Base-by-base conservation (phyloP, 2,113 vertebrate genomes). In the Petromus typicus region DNA sequence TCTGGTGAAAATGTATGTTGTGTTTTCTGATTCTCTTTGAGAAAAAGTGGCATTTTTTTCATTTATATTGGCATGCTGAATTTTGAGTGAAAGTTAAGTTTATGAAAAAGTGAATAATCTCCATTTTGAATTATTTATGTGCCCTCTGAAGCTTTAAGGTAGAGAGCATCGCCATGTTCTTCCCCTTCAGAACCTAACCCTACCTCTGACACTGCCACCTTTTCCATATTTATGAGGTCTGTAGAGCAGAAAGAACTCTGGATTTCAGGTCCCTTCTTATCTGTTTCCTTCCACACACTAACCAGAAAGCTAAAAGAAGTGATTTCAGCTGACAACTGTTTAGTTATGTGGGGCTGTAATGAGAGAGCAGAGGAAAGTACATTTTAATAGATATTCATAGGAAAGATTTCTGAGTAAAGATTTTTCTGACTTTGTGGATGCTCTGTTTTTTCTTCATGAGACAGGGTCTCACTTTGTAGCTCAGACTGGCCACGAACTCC, bases 71-170 rank as follows among this genome's bases (percentile, higher is more conserved):
- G 48, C 11, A n/a, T 34, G 12, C 48, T 93, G 30, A n/a, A 92
- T 93, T 97, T 95, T 92, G 78, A 94, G 69, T 48, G 75, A 91
- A 96, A 97, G 96, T 96, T 94, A 93, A 96, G 95, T 97, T 97
- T 90, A 93, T 93, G 79, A 95, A 95, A 82, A 96, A 96, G 82
- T 95, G 95, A 86, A 96, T 97, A 96, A 97, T 95, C 78, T 91
- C 64, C 2, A 32, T 79, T 95, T 94, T 97, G 95, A 96, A 97
- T 97, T 97, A 97, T 98, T 98, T 97, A 97, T 96, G 78, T 59
- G 86, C 5, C 94, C 86, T 90, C 81, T 95, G 91, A 96, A 92
- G 95, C 93, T 97, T 73, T 93, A 63, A 95, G 89, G 82, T 95
- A 94, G 63, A 40, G 81, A 96, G 93, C 79, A 97, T n/a, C 56